These are phyloP conservation scores for Malurus elegans DNA, from an alignment of 2,113 vertebrate species.

Conservation along the genomic window DNA sequence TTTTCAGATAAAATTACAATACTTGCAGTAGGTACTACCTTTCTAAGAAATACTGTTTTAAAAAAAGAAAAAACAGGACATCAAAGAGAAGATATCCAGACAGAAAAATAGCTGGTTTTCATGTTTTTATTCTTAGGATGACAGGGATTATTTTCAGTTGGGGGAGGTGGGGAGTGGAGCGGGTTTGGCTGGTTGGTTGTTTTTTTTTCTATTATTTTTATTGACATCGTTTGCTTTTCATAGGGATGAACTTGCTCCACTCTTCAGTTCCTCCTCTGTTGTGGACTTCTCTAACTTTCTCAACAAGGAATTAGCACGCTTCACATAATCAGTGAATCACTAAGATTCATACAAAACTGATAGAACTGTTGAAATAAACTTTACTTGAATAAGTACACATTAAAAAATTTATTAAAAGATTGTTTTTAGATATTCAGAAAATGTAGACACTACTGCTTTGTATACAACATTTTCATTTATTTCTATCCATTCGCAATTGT, in stretches of 20 bases:
- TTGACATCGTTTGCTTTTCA: neutral
- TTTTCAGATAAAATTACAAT: neutral
- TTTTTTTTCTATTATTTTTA: neutral
- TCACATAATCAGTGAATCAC: neutral
- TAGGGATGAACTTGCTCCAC: neutral
- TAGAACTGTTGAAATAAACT: neutral
- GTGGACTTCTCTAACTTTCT: neutral
- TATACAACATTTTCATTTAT: neutral
- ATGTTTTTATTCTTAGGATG: neutral
- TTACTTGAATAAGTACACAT: neutral
- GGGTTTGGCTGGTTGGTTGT: neutral
- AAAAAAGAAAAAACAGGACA: neutral
- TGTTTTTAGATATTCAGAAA: neutral
- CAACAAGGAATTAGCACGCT: neutral
- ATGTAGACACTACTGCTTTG: neutral
- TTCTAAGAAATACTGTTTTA: neutral
- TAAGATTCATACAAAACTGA: neutral
- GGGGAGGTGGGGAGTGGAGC: too few species aligned
- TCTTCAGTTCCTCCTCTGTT: neutral
- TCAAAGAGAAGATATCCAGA: neutral
- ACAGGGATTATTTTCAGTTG: neutral
- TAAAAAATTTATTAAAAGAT: neutral
- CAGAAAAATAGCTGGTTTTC: neutral
- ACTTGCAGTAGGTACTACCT: neutral
- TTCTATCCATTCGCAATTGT: neutral